phyloP scores from a whole-genome alignment of 2,797 vertebrate species.

The Percopsis omiscomaycus region DNA sequence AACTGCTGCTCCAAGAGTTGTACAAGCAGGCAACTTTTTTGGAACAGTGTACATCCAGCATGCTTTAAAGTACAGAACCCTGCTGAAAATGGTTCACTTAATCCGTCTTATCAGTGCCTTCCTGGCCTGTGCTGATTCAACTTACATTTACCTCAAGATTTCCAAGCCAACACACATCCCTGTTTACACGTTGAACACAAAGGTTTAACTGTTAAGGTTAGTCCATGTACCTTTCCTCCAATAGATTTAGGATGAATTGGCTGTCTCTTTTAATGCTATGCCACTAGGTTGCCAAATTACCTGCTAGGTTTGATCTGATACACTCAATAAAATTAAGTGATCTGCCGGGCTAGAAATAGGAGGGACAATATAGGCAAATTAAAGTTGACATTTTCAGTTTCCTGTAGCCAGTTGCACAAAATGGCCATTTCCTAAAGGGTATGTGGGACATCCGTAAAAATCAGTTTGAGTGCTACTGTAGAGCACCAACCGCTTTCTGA shows the following conservation, averaged over 20 bases:
- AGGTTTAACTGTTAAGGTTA: neutral
- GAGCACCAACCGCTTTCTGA: too few species aligned
- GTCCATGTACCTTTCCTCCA: constrained; percentile 5
- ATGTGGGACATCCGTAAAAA: constrained; percentile 34
- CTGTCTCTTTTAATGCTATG: constrained; percentile 13
- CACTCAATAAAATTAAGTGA: constrained; percentile 32
- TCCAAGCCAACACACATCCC: neutral
- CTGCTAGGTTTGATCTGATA: constrained; percentile 12
- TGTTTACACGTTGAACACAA: constrained; percentile 15
- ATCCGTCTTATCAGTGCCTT: constrained; percentile 11
- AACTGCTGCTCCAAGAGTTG: too few species aligned
- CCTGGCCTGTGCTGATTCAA: constrained; percentile 40
- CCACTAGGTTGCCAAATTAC: constrained; percentile 14
- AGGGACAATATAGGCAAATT: constrained; percentile 30
- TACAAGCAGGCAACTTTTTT: too few species aligned
- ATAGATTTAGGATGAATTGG: constrained; percentile 8
- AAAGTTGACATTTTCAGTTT: constrained; percentile 37
- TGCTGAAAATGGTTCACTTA: constrained; percentile 36
- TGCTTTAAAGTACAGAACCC: constrained; percentile 44
- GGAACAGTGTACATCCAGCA: neutral
- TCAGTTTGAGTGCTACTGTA: constrained; percentile 31
- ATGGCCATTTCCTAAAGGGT: constrained; percentile 30
- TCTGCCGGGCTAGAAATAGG: constrained; percentile 17
- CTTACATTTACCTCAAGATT: constrained; percentile 22
- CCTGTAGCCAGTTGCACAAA: constrained; percentile 4